These are phyloP conservation scores for Caenorhabditis angaria DNA, from an alignment of 2,888 invertebrate genomes.

Conservation along the genomic window DNA sequence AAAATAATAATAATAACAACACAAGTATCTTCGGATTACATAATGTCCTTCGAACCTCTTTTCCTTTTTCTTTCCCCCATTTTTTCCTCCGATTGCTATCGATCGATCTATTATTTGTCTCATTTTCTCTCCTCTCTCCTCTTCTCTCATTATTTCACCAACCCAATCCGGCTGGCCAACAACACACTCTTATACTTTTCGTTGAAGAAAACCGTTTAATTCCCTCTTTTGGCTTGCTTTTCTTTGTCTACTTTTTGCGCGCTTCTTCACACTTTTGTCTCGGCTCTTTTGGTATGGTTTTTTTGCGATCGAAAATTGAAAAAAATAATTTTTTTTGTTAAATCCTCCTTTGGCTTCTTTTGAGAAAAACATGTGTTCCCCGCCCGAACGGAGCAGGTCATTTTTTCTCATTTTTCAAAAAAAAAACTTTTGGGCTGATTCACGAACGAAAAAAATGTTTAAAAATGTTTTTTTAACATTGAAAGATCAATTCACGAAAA, in stretches of 20 bases:
- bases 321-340: background rate
- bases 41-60: background rate
- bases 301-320: too few species aligned
- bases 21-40: background rate
- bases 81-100: background rate
- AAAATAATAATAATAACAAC: background rate
- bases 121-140: background rate
- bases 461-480: too few species aligned
- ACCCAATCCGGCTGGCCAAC: slow-evolving; percentile 2
- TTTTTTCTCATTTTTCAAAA: too few species aligned
- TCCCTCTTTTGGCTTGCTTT: background rate
- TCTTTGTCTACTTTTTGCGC: background rate
- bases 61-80: background rate
- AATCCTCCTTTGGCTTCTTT: too few species aligned
- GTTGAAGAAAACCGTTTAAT: background rate
- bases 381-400: too few species aligned
- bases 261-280: background rate
- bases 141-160: background rate
- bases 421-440: too few species aligned
- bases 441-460: too few species aligned
- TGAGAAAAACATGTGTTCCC: too few species aligned
- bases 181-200: slow-evolving; percentile 1
- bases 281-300: background rate
- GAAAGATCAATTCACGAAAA: too few species aligned
- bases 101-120: slow-evolving; percentile 2